Conservation (phyloP, 2,113 vertebrate species). For the Dicrurus megarhynchus region DNA sequence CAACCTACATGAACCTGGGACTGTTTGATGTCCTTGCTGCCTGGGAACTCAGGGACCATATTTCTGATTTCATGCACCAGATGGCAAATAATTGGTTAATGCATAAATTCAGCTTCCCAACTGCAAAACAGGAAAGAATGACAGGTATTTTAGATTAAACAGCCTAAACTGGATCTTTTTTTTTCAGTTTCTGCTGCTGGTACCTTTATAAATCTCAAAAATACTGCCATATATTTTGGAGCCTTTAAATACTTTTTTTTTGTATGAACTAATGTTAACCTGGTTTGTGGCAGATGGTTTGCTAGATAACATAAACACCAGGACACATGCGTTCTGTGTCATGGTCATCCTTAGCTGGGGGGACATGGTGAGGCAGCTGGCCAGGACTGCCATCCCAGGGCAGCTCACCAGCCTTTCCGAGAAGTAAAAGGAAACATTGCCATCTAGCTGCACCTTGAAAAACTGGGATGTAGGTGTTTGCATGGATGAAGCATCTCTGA, state of each 20-base stretch:
- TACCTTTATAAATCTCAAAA: background rate
- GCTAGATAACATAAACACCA: background rate
- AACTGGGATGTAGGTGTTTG: background rate
- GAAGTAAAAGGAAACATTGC: background rate
- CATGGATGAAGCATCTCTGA: background rate
- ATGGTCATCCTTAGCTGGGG: rapidly evolving
- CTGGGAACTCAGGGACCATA: background rate
- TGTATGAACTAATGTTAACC: background rate
- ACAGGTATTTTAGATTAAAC: background rate
- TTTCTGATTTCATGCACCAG: background rate
- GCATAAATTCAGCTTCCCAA: background rate
- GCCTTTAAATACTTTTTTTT: background rate
- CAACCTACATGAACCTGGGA: background rate
- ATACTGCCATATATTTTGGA: background rate
- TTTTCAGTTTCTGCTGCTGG: background rate
- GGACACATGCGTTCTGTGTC: background rate
- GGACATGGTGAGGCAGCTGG: background rate
- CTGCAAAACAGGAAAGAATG: background rate
- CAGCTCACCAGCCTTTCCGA: rapidly evolving
- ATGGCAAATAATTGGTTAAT: background rate
- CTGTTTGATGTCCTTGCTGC: background rate
- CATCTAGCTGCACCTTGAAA: background rate
- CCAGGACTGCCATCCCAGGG: background rate
- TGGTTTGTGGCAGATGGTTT: background rate
- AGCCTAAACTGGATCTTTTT: background rate